phyloP scores from a whole-genome alignment of 2,113 vertebrate genomes.

The Speoplatyrhinus poulsoni region DNA sequence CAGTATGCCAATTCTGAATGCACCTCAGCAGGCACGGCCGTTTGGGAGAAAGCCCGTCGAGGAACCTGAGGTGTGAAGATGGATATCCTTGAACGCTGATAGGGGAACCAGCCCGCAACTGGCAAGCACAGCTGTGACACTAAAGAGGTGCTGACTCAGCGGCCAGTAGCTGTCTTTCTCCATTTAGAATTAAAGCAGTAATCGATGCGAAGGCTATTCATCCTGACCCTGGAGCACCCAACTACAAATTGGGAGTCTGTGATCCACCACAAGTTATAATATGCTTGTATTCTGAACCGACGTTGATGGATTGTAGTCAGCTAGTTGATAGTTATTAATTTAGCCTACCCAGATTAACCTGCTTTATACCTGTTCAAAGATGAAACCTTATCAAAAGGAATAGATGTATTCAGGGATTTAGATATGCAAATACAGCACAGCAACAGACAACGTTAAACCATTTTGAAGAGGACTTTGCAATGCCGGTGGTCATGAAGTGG shows the following conservation, averaged over 20 bases:
- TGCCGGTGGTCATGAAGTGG: no score
- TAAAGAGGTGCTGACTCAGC: slow-evolving; percentile 63
- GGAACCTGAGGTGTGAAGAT: slow-evolving; percentile 66
- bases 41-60: slow-evolving; percentile 40
- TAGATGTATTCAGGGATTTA: no score
- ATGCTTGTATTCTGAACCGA: background rate
- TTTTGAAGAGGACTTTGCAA: no score
- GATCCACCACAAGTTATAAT: background rate
- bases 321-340: no score
- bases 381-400: no score
- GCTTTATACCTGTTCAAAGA: no score
- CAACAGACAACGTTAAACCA: no score
- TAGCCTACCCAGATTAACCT: no score
- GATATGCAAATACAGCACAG: no score
- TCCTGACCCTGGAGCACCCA: slow-evolving; percentile 20
- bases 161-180: slow-evolving; percentile 52
- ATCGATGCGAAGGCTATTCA: slow-evolving; percentile 52
- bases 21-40: slow-evolving; percentile 34
- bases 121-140: slow-evolving; percentile 60
- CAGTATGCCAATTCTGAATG: no score
- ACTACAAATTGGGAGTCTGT: background rate
- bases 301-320: no score
- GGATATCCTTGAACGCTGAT: slow-evolving; percentile 64
- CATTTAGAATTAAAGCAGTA: slow-evolving; percentile 60
- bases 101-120: slow-evolving; percentile 61